Evolutionary conservation across 2,888 invertebrate genomes (phyloP).

Genomic region (Dynastes grantii): DNA sequence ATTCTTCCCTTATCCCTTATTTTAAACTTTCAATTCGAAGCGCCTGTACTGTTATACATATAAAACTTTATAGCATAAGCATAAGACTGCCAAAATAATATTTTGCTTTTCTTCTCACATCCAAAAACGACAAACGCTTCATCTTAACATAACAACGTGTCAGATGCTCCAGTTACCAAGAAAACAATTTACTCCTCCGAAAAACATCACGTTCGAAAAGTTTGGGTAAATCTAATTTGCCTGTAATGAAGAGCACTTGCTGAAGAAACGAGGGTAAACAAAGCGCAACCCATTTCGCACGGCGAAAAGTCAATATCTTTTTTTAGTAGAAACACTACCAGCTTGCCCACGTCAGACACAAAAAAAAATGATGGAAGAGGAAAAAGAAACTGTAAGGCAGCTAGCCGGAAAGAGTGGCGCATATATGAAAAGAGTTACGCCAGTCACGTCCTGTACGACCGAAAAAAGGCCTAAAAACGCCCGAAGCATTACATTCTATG

Average conservation of each 20-base stretch:
- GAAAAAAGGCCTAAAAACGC: conserved; percentile 31
- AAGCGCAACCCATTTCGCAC: conserved; percentile 32
- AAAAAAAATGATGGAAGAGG: not conserved
- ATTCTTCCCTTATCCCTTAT: too few species aligned
- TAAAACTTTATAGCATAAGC: too few species aligned
- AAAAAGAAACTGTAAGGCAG: not conserved
- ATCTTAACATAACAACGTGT: too few species aligned
- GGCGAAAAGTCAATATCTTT: conserved; percentile 40
- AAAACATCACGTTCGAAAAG: conserved; percentile 7
- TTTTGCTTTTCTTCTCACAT: too few species aligned
- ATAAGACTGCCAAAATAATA: too few species aligned
- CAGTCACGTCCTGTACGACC: conserved; percentile 18
- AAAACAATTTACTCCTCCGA: not conserved
- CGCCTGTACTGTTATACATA: too few species aligned
- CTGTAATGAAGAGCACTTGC: conserved; percentile 33
- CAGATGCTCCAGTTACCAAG: not conserved
- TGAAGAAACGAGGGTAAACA: conserved; percentile 28
- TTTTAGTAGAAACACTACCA: conserved; percentile 17
- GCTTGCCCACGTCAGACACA: not conserved
- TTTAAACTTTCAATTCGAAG: too few species aligned
- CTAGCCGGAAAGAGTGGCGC: not conserved
- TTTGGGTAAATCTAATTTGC: conserved; percentile 21
- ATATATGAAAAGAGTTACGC: conserved; percentile 33
- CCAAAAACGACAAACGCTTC: too few species aligned
- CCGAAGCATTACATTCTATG: not conserved